Conservation (phyloP, 2,888 invertebrate species). For the Luffia ferchaultella region DNA sequence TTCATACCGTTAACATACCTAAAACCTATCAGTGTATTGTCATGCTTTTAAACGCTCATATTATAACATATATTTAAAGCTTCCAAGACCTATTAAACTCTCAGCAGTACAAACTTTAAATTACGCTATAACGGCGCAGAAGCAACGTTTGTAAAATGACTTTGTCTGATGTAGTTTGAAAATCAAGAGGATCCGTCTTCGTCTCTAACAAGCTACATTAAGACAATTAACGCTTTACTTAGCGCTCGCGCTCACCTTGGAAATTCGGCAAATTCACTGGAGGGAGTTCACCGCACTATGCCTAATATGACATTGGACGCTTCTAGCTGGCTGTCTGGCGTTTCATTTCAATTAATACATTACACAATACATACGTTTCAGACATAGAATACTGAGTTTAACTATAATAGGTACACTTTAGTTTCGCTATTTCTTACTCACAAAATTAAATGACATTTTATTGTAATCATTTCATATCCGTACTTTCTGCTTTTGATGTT, state of each 20-base stretch:
- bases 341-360: neutral
- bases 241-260: slow-evolving; percentile 28
- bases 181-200: neutral
- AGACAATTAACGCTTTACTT: slow-evolving; percentile 50
- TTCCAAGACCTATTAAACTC: too few species aligned
- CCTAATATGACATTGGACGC: neutral
- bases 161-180: neutral
- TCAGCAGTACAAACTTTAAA: neutral
- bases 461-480: neutral
- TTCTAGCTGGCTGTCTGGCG: neutral
- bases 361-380: neutral
- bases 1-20: too few species aligned
- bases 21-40: too few species aligned
- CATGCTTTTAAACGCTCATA: too few species aligned
- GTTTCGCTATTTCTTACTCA: neutral
- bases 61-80: too few species aligned
- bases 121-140: neutral
- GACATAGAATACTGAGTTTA: neutral
- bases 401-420: neutral
- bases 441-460: neutral
- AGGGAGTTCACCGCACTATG: neutral
- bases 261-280: neutral
- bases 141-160: neutral
- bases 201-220: slow-evolving; percentile 46
- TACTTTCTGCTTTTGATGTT: neutral